Base-by-base conservation (phyloP, 2,888 invertebrate species). In the Volucella bombylans region DNA sequence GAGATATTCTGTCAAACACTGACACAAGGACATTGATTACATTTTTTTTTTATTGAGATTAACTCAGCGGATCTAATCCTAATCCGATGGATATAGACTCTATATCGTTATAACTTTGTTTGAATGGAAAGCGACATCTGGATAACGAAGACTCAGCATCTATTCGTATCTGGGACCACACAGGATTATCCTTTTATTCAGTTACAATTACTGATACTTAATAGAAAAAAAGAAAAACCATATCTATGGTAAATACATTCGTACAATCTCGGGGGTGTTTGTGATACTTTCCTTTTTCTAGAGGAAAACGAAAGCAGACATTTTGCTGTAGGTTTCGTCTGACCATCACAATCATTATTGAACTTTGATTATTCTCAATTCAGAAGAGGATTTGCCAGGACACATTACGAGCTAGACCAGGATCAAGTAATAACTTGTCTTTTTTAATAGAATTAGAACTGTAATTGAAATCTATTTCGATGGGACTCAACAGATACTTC, bases 31-130 rank as follows among this genome's bases (percentile, higher is more conserved):
- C 47, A 71, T 67, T 76, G 65, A 38, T 39, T 59, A 15, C 62
- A 72, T 72, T 77, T 67, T 72, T 71, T 77, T 67, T 67, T 72
- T 77, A 72, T 77, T 67, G 50, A 82, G 81, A 65, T 77, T 71
- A 82, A 82, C 65, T 82, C 47, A 18, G 31, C 54, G 38, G 65
- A 67, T 43, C 45, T 77, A 82, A 68, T 77, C 43, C 45, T 77
- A 82, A 68, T 77, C 67, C 55, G 23, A 18, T n/a, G 67, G 67
- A 12, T 52, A 38, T 31, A 55, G 62, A 68, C 23, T 65, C 61
- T 10, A n/a, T 54, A 67, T 61, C 45, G 11, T 39, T 39, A 64
- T 41, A 71, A 65, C 71, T 82, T 55, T 50, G 18, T 18, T 52
- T 6, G 31, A 59, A 76, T 59, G 23, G 50, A 49, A 47, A 69